phyloP scores from a whole-genome alignment of 2,888 invertebrate genomes.

The Tenthredo scrophulariae region DNA sequence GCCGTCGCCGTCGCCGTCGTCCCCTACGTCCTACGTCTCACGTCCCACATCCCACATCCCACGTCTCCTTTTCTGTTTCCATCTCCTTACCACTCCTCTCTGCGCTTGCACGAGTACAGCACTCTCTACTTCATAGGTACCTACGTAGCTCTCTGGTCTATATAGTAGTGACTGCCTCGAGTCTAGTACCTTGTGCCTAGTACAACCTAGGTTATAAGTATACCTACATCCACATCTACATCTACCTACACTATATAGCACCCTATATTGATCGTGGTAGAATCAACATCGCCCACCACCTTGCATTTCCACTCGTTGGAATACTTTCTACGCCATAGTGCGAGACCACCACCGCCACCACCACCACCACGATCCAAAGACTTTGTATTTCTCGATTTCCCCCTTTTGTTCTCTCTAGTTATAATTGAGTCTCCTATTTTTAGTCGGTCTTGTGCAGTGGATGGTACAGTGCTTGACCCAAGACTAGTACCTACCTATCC shows the following conservation, averaged over 20 bases:
- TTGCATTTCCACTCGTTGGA: conserved; percentile 29
- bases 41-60: conserved; percentile 59
- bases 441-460: not conserved
- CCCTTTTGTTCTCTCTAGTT: not conserved
- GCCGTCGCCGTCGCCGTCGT: conserved; percentile 54
- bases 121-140: conserved; percentile 24
- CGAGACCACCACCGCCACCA: not conserved
- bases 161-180: conserved; percentile 11
- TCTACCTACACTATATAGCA: conserved; percentile 59
- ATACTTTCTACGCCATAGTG: conserved; percentile 20
- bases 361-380: not conserved
- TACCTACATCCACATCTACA: conserved; percentile 61
- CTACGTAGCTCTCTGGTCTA: conserved; percentile 6
- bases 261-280: conserved; percentile 74
- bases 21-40: conserved; percentile 54
- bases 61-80: conserved; percentile 60
- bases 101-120: conserved; percentile 14
- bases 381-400: conserved; percentile 8
- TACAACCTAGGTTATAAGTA: conserved; percentile 35
- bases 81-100: conserved; percentile 56
- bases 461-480: conserved; percentile 10
- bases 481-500: not conserved
- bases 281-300: conserved; percentile 60
- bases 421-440: conserved; percentile 30
- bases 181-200: conserved; percentile 37